These are phyloP conservation scores for Liopterus haemorrhoidalis DNA, from an alignment of 2,888 invertebrate species.

Conservation along the genomic window DNA sequence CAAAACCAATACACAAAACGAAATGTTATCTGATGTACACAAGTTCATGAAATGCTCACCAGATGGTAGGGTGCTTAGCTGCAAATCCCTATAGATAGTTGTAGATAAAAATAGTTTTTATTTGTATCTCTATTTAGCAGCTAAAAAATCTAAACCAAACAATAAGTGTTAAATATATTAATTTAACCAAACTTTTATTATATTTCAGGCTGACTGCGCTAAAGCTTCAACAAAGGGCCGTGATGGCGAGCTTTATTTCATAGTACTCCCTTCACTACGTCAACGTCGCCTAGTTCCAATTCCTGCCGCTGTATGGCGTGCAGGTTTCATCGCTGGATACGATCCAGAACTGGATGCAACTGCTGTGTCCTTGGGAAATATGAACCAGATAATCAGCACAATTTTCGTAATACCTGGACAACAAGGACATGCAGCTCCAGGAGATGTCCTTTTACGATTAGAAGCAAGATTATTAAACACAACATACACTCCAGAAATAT, in stretches of 20 bases:
- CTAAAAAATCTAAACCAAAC: too few relatives aligned
- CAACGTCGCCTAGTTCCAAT: conserved; percentile 76
- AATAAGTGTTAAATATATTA: too few relatives aligned
- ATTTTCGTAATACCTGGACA: conserved; percentile 81
- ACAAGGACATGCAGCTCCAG: conserved; percentile 72
- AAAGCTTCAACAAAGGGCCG: conserved; percentile 67
- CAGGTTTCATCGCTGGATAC: conserved; percentile 76
- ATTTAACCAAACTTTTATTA: conserved; percentile 18
- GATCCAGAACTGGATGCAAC: conserved; percentile 81
- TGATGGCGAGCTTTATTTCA: conserved; percentile 82
- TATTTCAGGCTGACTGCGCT: conserved; percentile 70
- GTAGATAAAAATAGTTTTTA: too few relatives aligned
- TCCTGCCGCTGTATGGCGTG: conserved; percentile 73
- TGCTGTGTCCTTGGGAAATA: conserved; percentile 67
- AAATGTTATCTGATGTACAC: too few relatives aligned
- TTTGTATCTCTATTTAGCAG: too few relatives aligned
- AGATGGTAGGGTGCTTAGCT: too few relatives aligned
- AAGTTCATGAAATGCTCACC: too few relatives aligned
- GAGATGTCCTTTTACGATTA: conserved; percentile 69
- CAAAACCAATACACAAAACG: too few relatives aligned
- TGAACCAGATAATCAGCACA: conserved; percentile 67
- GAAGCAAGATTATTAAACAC: conserved; percentile 64
- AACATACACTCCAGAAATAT: conserved; percentile 61
- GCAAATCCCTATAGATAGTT: too few relatives aligned
- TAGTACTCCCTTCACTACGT: conserved; percentile 71